Percentiles rank a stretch among this genome's conserved stretches.
These are phyloP conservation scores for Sciurus vulgaris DNA, from an alignment of 2,797 vertebrate genomes.

Conservation along the genomic window DNA sequence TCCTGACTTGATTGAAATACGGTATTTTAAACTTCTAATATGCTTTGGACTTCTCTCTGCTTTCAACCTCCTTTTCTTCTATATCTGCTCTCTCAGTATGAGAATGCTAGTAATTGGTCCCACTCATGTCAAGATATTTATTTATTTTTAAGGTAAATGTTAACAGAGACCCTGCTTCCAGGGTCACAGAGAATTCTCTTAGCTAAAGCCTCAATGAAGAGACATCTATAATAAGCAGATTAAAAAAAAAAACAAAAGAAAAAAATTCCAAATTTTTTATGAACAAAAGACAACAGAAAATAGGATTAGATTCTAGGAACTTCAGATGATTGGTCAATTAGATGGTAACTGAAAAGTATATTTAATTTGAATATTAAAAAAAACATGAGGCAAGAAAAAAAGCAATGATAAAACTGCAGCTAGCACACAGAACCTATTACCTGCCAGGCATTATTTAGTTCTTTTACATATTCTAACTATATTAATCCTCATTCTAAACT, in stretches of 20 bases:
- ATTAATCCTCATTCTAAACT: slow-evolving; percentile 14
- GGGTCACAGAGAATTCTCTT: not conserved
- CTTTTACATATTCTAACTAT: not conserved
- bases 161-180: not conserved
- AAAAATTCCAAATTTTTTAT: not conserved
- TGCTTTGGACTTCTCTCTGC: not conserved
- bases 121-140: not conserved
- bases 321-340: not conserved
- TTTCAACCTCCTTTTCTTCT: not conserved
- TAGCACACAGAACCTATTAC: not conserved
- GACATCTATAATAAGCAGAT: not conserved
- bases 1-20: not conserved
- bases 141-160: too few relatives aligned
- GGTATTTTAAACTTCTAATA: not conserved
- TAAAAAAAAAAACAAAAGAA: not conserved
- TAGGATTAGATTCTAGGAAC: not conserved
- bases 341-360: not conserved
- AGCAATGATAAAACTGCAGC: not conserved
- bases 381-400: not conserved
- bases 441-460: not conserved
- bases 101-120: not conserved
- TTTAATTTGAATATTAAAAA: not conserved
- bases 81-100: not conserved
- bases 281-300: not conserved
- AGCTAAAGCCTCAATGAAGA: not conserved